Base-by-base conservation (phyloP, 2,888 invertebrate species). In the Nycteola revayana region DNA sequence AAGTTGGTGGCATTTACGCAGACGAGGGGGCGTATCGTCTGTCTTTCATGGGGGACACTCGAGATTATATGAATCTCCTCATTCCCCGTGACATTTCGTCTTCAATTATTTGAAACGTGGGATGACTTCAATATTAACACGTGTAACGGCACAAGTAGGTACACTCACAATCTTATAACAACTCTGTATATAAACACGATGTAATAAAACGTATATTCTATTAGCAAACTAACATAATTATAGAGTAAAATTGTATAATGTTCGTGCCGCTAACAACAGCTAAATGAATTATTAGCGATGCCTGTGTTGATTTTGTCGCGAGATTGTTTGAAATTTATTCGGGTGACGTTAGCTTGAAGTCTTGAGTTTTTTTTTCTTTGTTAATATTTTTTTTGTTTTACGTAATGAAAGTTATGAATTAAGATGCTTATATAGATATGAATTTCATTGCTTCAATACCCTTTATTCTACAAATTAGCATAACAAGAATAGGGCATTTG, bases 1-100 rank as follows among this genome's bases (percentile, higher is more conserved):
- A 62, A 64, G 57, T 71, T 66, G 59, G 57, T 69, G 75, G 61
- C 70, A 72, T 78, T 78, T 74, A 57, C 62, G 58, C 42, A 68
- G 60, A 62, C 52, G 64, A 52, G 75, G 65, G 68, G 75, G 77
- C 67, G 75, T 29, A 33, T 9, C 18, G 42, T 43, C 51, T 52
- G 60, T 61, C 63, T 62, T 61, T 60, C 53, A 61, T 58, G 48
- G 62, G n/a, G n/a, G n/a, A n/a, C n/a, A n/a, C 32, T 40, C 27
- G 22, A 39, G 32, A 40, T 36, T 29, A 29, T 30, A 10, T 32
- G 21, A 40, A 27, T 34, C 42, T 52, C 31, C 9, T 18, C 31
- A 32, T 43, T 29, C 32, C 23, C 18, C 4, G n/a, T 33, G 22
- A 21, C 10, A 34, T 39, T 36, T 22, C 22, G 14, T 18, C 21